These are phyloP conservation scores for Carlito syrichta DNA, from an alignment of 2,113 vertebrate genomes.

Conservation along the genomic window DNA sequence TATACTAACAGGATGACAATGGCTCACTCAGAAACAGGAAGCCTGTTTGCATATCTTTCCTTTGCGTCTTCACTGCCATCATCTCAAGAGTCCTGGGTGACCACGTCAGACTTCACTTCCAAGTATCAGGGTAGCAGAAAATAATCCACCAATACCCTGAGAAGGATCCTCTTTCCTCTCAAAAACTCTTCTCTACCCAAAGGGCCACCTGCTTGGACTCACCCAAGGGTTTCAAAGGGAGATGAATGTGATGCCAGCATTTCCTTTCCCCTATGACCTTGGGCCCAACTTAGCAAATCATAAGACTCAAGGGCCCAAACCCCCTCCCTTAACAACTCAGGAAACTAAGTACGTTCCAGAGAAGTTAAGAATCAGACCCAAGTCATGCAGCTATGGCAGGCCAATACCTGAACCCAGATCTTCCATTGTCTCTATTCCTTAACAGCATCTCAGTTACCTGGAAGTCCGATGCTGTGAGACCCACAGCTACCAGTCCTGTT, in stretches of 20 bases:
- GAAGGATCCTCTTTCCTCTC: background rate
- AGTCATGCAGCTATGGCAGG: background rate
- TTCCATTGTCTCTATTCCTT: background rate
- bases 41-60: background rate
- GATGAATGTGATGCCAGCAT: background rate
- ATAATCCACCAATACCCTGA: background rate
- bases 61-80: background rate
- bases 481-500: background rate
- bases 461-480: background rate
- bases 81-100: background rate
- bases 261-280: background rate
- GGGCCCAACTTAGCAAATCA: background rate
- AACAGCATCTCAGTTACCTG: background rate
- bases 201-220: background rate
- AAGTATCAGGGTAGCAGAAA: background rate
- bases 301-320: background rate
- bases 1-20: fast-evolving
- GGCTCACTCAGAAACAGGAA: background rate
- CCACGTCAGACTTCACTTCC: background rate
- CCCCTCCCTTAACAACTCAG: background rate
- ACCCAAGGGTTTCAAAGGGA: background rate
- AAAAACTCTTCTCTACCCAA: background rate
- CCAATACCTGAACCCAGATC: background rate
- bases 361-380: background rate
- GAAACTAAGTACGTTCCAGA: background rate